These are phyloP conservation scores for Acanthurus tractus DNA, from an alignment of 2,797 vertebrate species.

Conservation along the genomic window DNA sequence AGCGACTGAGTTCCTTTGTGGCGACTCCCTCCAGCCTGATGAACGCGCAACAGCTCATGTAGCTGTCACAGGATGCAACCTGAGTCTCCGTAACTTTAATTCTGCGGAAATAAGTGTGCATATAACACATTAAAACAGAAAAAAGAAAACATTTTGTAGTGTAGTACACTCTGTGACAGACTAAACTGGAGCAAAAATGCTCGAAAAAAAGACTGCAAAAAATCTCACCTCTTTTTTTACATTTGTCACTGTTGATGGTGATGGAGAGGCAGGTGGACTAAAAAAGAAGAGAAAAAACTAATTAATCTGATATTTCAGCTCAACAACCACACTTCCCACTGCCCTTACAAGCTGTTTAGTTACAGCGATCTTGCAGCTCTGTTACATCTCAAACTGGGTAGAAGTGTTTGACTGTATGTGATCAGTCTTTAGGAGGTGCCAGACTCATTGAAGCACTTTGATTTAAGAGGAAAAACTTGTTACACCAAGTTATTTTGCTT, in stretches of 20 bases:
- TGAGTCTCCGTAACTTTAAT: slow-evolving; percentile 35
- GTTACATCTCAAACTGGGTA: too few relatives aligned
- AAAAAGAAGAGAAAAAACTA: slow-evolving; percentile 24
- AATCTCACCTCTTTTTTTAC: slow-evolving; percentile 76
- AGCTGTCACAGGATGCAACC: slow-evolving; percentile 14
- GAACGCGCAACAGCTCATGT: slow-evolving; percentile 8
- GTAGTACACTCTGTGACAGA: neutral
- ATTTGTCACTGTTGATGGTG: slow-evolving; percentile 32
- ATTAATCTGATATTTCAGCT: too few relatives aligned
- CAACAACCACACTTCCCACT: too few relatives aligned
- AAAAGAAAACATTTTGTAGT: neutral
- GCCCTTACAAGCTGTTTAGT: too few relatives aligned
- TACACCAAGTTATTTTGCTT: too few relatives aligned
- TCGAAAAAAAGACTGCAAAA: neutral
- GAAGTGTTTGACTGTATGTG: too few relatives aligned
- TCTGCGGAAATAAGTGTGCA: slow-evolving; percentile 58
- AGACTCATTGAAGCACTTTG: too few relatives aligned
- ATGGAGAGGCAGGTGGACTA: slow-evolving; percentile 57
- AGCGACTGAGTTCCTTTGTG: slow-evolving; percentile 6
- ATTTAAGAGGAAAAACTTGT: too few relatives aligned
- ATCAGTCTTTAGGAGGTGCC: too few relatives aligned
- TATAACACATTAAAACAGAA: neutral
- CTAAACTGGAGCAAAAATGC: neutral
- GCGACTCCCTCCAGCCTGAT: slow-evolving; percentile 37
- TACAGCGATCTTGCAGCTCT: too few relatives aligned